Conservation (phyloP, 2,113 vertebrate species). For the Takifugu flavidus region DNA sequence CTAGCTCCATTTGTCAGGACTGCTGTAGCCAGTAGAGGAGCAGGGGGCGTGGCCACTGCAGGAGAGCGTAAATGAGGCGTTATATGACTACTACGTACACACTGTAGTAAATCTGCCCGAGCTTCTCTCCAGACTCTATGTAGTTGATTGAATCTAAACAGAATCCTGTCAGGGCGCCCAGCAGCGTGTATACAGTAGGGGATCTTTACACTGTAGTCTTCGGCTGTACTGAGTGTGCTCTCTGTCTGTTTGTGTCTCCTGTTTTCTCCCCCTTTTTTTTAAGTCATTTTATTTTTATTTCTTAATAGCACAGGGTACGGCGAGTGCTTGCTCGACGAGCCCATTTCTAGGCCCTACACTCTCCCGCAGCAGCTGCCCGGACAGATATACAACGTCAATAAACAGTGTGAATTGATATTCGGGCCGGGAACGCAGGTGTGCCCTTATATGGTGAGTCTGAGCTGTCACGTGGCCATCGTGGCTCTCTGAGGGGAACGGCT, state of each 20-base stretch:
- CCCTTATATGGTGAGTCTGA: conserved; percentile 93
- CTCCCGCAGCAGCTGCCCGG: conserved; percentile 92
- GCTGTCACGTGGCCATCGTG: background rate
- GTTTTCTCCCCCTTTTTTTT: conserved; percentile 59
- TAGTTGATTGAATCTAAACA: conserved; percentile 12
- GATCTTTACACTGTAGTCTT: conserved; percentile 28
- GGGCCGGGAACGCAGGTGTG: conserved; percentile 95
- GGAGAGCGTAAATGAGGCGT: too few relatives aligned
- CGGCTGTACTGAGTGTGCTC: conserved; percentile 59
- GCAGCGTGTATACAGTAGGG: conserved; percentile 13
- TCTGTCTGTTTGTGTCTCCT: conserved; percentile 68
- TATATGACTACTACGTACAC: too few relatives aligned
- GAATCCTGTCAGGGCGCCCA: conserved; percentile 12
- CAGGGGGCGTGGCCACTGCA: too few relatives aligned
- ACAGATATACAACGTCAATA: conserved; percentile 91
- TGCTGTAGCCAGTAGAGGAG: too few relatives aligned
- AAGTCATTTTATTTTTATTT: conserved; percentile 76
- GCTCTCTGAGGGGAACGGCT: conserved; percentile 14
- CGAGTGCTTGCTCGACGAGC: conserved; percentile 95
- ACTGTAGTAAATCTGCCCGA: too few relatives aligned
- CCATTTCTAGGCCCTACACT: conserved; percentile 84
- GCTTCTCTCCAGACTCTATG: too few relatives aligned
- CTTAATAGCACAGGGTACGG: conserved; percentile 93
- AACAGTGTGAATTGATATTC: conserved; percentile 99
- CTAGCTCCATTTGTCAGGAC: too few relatives aligned